Base-by-base conservation (phyloP, 1,140 invertebrate species). In the Bombus affinis region DNA sequence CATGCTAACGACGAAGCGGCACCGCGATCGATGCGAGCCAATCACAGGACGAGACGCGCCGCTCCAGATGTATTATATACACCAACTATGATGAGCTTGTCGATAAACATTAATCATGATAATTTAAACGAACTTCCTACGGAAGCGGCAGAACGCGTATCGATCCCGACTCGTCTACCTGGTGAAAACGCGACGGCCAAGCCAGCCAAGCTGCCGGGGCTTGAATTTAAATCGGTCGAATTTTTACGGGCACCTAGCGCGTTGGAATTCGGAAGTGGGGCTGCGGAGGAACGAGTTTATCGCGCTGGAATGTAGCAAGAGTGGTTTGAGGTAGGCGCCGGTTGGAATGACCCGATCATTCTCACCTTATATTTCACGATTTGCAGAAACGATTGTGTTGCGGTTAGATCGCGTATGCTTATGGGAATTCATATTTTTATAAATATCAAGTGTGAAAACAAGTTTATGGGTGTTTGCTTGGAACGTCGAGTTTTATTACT, bases 51-150 rank as follows among this genome's bases (percentile, higher is more conserved):
- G 44, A 42, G 72, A 65, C 65, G 59, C 39, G 66, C 47, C 80
- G n/a, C 76, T 89, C 76, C 71, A 83, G 77, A 81, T 86, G 84
- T 87, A 86, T 82, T 86, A 89, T 59, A 88, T 74, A 84, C 71
- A 42, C 68, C 35, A 47, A 68, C 66, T 88, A 86, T 77, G 83
- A 85, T 68, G 77, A 81, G 80, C 88, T 89, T 74, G 78, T 86
- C 76, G 84, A 89, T 89, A 89, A 89, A 89, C 84, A 89, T 89
- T 81, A 81, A 82, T 83, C 88, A 81, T 71, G 88, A 89, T 77
- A 89, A 89, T 89, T 88, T 89, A 86, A 89, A 83, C n/a, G 62
- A 84, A 84, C 76, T 84, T 84, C 76, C 83, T 62, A 62, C 66
- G 76, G 76, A 62, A 70, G 74, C 65, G 47, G 44, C 22, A 28